Base-by-base conservation (phyloP, 1,140 invertebrate genomes). In the Atta texana region DNA sequence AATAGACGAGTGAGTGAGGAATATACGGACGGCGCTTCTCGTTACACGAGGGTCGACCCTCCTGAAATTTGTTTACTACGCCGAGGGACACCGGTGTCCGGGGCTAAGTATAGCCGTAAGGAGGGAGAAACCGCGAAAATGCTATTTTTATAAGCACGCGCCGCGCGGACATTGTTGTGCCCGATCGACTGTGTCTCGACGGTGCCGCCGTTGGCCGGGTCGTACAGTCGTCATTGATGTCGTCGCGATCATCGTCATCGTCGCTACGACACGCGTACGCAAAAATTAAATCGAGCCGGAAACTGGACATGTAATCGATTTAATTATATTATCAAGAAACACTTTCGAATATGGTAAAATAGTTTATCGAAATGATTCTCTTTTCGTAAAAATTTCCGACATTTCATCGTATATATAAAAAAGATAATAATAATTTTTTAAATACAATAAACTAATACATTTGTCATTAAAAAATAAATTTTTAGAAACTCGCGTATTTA, bases 101-200 rank as follows among this genome's bases (percentile, higher is more conserved):
- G 61, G 78, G 64, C 91, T 92, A 92, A 92, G 76, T 90, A 81
- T 87, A 91, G 84, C 85, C 76, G 74, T 72, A 81, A 76, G 81
- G 80, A 74, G 63, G 69, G 71, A 88, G 90, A 80, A 92, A 91
- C 85, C 88, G 84, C 85, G 91, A 91, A 92, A 92, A 91, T 88
- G 90, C 91, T 92, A 92, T 92, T 92, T 92, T 92, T 92, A 92
- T 85, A 76, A 92, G 91, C 80, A 76, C 76, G 69, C 75, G 72
- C 55, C 81, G 66, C 84, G 86, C 87, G 87, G 84, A 91, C 88
- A 92, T 90, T 91, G 91, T 89, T 89, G 68, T 84, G 85, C 82
- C 82, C 77, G 61, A 90, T 51, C 84, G 57, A 16, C 64, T 61
- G 75, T 78, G 77, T 71, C 77, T 82, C 55, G 77, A 28, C 85